Evolutionary conservation across 2,888 invertebrate genomes (phyloP).

Genomic region (Melieria crassipennis): DNA sequence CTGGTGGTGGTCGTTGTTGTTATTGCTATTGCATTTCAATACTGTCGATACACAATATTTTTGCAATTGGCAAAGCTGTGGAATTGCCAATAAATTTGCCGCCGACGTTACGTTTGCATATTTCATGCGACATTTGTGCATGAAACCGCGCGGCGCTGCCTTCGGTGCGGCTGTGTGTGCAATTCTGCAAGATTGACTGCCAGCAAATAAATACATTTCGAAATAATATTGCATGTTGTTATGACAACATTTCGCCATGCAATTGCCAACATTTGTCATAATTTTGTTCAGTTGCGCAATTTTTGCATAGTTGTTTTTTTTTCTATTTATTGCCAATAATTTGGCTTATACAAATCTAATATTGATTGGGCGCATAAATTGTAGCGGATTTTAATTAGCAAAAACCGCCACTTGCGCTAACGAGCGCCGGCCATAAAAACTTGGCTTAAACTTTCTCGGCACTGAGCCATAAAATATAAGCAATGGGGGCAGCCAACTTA

Average conservation of each 20-base stretch:
- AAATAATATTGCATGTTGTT: background rate
- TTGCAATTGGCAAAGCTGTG: slow-evolving; percentile 25
- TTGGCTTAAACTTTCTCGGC: background rate
- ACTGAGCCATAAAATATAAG: slow-evolving; percentile 12
- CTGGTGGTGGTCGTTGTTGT: background rate
- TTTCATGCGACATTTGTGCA: slow-evolving; percentile 16
- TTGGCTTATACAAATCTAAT: background rate
- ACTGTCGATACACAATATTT: slow-evolving; percentile 6
- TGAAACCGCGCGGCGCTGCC: background rate
- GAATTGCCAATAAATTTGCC: slow-evolving; percentile 32
- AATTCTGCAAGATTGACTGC: background rate
- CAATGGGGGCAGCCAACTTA: background rate
- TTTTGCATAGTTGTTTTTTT: background rate
- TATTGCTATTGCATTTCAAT: background rate
- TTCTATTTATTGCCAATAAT: background rate
- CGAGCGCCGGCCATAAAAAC: background rate
- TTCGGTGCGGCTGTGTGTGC: background rate
- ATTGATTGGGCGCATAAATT: background rate
- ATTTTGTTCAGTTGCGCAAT: background rate
- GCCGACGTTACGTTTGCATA: slow-evolving; percentile 24
- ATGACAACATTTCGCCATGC: background rate
- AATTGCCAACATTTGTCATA: background rate
- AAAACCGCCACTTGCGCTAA: background rate
- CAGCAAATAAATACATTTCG: background rate
- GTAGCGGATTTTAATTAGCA: slow-evolving; percentile 3